Evolutionary conservation across 2,888 invertebrate species (phyloP).

Genomic region (Parochlus steinenii): DNA sequence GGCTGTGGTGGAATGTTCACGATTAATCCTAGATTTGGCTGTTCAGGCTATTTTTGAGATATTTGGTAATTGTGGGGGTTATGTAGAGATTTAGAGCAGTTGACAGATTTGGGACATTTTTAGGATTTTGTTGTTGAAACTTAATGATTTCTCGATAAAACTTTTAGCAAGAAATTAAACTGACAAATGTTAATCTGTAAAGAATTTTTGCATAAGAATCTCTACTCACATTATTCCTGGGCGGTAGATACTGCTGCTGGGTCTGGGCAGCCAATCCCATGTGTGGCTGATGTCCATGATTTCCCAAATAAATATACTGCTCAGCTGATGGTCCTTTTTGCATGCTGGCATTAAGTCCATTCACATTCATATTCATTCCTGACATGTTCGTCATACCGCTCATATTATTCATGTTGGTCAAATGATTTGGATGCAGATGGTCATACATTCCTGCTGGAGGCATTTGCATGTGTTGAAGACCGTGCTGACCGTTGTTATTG

Average conservation of each 20-base stretch:
- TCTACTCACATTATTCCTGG: slow-evolving; percentile 6
- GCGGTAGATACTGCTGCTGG: slow-evolving; percentile 27
- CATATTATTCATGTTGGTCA: slow-evolving; percentile 24
- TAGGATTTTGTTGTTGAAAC: too few species aligned
- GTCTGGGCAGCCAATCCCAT: slow-evolving; percentile 21
- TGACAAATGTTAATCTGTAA: too few species aligned
- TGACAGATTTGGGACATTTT: too few species aligned
- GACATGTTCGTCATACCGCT: slow-evolving; percentile 18
- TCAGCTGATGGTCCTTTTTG: slow-evolving; percentile 13
- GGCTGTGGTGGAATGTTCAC: too few species aligned
- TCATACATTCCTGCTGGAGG: slow-evolving; percentile 28
- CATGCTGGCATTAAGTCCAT: slow-evolving; percentile 13
- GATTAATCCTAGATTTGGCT: too few species aligned
- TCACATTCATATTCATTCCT: neutral
- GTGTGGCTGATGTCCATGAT: slow-evolving; percentile 12
- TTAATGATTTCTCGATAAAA: too few species aligned
- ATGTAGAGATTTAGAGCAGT: too few species aligned
- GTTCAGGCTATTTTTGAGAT: too few species aligned
- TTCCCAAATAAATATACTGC: slow-evolving; percentile 9
- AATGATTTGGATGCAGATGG: slow-evolving; percentile 26
- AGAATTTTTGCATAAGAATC: neutral
- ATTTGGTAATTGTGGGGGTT: too few species aligned
- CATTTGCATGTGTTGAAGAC: slow-evolving; percentile 25
- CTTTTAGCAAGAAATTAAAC: too few species aligned
- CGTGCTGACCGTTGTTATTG: slow-evolving; percentile 22